Conservation (phyloP, 1,140 invertebrate species). For the Conopomorpha cramerella region DNA sequence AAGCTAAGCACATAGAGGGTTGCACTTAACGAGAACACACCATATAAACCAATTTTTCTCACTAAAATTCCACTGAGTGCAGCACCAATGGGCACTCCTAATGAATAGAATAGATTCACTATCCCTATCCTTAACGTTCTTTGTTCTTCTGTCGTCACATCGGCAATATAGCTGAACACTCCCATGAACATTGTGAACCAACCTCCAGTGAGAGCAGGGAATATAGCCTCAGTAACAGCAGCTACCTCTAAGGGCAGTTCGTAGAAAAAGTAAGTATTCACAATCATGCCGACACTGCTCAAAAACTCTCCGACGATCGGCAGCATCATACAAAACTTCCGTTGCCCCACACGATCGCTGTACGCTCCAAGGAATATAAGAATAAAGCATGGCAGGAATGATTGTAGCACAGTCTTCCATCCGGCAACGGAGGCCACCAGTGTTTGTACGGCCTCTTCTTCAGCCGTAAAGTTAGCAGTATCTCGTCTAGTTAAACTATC, state of each 20-base stretch:
- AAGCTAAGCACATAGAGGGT: constrained; percentile 75
- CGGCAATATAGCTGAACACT: constrained; percentile 86
- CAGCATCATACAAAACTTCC: constrained; percentile 84
- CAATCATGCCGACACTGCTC: constrained; percentile 74
- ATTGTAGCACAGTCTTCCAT: constrained; percentile 81
- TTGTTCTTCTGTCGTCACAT: constrained; percentile 79
- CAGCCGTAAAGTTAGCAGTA: constrained; percentile 70
- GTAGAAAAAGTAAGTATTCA: constrained; percentile 79
- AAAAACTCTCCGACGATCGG: constrained; percentile 82
- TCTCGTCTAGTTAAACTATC: constrained; percentile 70
- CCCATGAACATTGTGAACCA: constrained; percentile 90
- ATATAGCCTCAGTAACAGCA: constrained; percentile 75
- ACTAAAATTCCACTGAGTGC: constrained; percentile 74
- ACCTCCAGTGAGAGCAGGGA: constrained; percentile 79
- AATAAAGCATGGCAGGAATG: constrained; percentile 72
- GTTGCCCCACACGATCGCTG: constrained; percentile 72
- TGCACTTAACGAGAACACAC: constrained; percentile 75
- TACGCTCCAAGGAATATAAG: constrained; percentile 80
- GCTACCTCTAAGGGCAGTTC: constrained; percentile 78
- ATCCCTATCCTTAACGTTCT: constrained; percentile 83
- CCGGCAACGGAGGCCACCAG: constrained; percentile 77
- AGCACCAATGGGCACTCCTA: constrained; percentile 79
- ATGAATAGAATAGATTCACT: constrained; percentile 79
- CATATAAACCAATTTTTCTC: constrained; percentile 77
- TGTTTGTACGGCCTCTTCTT: constrained; percentile 76